phyloP scores from a whole-genome alignment of 2,113 vertebrate species.

The Carassius auratus region DNA sequence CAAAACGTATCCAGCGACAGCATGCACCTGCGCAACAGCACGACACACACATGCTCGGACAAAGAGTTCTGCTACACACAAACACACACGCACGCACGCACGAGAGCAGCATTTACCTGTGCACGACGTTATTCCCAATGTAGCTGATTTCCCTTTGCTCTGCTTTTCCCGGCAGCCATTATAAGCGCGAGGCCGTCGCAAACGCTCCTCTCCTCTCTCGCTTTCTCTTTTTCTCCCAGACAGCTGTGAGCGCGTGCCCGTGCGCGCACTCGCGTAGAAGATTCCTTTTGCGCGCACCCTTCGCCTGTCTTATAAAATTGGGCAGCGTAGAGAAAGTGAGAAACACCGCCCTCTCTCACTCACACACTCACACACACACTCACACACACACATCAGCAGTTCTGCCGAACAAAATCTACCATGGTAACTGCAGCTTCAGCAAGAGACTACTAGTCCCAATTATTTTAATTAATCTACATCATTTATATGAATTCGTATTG shows the following conservation, averaged over 20 bases:
- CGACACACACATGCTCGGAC: constrained; percentile 27
- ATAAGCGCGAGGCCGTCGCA: constrained; percentile 58
- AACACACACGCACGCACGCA: background rate
- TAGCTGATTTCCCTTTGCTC: constrained; percentile 68
- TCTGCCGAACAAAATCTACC: too few species aligned
- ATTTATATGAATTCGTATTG: too few species aligned
- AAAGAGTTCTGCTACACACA: constrained; percentile 40
- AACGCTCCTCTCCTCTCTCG: constrained; percentile 56
- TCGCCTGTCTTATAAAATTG: constrained; percentile 1
- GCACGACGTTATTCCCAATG: constrained; percentile 50
- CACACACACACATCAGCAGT: too few species aligned
- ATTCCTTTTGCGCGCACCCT: constrained; percentile 2
- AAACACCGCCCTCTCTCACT: constrained; percentile 58
- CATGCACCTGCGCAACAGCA: constrained; percentile 54
- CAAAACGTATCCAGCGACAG: background rate
- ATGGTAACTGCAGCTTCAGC: too few species aligned
- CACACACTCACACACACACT: too few species aligned
- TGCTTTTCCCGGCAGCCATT: constrained; percentile 73
- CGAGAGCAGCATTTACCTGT: constrained; percentile 42
- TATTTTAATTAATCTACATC: too few species aligned
- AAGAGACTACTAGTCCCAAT: too few species aligned
- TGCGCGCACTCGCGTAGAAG: background rate
- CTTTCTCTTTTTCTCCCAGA: background rate
- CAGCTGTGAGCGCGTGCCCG: background rate
- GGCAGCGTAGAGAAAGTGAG: constrained; percentile 7